A percentile compares a stretch with the other conserved stretches of the same genome.
Evolutionary conservation across 2,797 vertebrate genomes (phyloP).

Genomic region (Gastrophryne carolinensis): DNA sequence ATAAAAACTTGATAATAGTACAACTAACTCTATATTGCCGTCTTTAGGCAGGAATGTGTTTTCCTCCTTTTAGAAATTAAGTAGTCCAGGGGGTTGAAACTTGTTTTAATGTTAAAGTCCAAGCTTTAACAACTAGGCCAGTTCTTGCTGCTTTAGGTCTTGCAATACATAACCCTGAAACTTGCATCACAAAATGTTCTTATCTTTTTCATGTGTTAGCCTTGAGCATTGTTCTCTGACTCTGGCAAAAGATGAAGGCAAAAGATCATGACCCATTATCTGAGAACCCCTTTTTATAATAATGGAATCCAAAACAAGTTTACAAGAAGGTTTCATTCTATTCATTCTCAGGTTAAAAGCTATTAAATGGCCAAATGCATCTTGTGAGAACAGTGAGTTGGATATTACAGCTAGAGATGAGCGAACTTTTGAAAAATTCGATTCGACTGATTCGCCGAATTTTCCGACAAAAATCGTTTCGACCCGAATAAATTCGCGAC

Average conservation of each 20-base stretch:
- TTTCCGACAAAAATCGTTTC: no score
- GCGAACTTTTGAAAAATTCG: no score
- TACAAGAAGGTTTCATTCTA: not conserved
- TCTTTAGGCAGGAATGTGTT: not conserved
- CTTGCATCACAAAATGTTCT: not conserved
- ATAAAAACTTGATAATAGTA: no score
- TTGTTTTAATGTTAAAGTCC: not conserved
- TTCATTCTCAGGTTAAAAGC: no score
- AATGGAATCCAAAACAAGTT: not conserved
- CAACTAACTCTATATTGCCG: no score
- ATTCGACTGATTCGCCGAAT: no score
- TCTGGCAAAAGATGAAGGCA: not conserved
- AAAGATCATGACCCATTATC: constrained; percentile 5
- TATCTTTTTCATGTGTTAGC: not conserved
- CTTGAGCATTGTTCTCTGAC: not conserved
- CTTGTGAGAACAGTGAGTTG: no score
- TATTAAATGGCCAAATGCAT: no score
- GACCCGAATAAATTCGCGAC: no score
- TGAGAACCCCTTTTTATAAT: not conserved
- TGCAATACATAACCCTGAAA: not conserved
- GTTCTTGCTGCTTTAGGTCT: not conserved
- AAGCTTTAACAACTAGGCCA: not conserved
- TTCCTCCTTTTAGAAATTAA: not conserved
- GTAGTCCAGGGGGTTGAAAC: not conserved
- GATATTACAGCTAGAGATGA: no score